phyloP scores from a whole-genome alignment of 2,888 invertebrate genomes.

The Romanomermis culicivorax region DNA sequence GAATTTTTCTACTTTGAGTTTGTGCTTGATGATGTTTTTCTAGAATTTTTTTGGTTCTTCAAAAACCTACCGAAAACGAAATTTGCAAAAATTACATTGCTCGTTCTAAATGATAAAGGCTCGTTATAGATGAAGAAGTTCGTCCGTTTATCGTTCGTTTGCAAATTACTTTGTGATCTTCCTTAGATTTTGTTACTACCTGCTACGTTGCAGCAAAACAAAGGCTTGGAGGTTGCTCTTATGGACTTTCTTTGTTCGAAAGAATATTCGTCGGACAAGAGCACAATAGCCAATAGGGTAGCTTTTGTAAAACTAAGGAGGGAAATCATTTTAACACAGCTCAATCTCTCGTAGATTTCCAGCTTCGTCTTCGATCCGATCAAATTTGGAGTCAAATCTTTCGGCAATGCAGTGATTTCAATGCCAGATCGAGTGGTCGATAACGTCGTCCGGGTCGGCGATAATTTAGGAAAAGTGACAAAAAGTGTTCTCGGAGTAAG shows the following conservation, averaged over 20 bases:
- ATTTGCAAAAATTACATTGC: too few relatives aligned
- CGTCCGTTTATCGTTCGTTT: too few relatives aligned
- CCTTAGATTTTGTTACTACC: constrained; percentile 37
- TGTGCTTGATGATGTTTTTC: too few relatives aligned
- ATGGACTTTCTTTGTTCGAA: constrained; percentile 26
- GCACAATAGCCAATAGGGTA: constrained; percentile 18
- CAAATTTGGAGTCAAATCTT: constrained; percentile 53
- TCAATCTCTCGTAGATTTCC: not conserved
- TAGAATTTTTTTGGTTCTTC: too few relatives aligned
- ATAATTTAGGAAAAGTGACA: constrained; percentile 57
- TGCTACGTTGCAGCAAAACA: constrained; percentile 40
- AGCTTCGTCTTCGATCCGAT: constrained; percentile 42
- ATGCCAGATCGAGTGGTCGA: constrained; percentile 68
- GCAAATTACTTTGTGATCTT: too few relatives aligned
- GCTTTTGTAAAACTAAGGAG: not conserved
- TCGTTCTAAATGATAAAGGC: too few relatives aligned
- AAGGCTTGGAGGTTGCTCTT: constrained; percentile 36
- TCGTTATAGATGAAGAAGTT: too few relatives aligned
- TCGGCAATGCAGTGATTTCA: constrained; percentile 52
- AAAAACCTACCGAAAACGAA: too few relatives aligned
- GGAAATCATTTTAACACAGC: not conserved
- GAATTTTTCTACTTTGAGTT: too few relatives aligned
- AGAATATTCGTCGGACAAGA: constrained; percentile 17
- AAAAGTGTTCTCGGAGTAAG: constrained; percentile 13
- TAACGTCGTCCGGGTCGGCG: constrained; percentile 61